Conservation (phyloP, 1,140 invertebrate species). For the Thaumatotibia leucotreta region DNA sequence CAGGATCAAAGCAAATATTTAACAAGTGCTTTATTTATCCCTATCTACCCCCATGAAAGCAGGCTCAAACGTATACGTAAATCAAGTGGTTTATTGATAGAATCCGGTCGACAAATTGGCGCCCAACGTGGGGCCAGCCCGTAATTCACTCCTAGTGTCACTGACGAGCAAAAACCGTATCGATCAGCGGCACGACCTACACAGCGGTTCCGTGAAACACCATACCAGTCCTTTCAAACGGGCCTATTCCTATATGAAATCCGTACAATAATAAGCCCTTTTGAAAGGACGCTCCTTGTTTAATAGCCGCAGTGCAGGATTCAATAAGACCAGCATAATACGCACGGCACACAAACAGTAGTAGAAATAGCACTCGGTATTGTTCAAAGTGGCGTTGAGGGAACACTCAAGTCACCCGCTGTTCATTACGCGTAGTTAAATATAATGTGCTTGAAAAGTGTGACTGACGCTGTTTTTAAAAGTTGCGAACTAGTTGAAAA, state of each 20-base stretch:
- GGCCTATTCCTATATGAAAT: too few relatives aligned
- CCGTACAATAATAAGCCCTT: too few relatives aligned
- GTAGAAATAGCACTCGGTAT: background rate
- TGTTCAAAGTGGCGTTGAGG: background rate
- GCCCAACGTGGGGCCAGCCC: background rate
- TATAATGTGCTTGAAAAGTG: background rate
- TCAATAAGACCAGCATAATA: background rate
- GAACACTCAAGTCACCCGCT: background rate
- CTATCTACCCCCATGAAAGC: background rate
- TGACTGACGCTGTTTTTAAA: too few relatives aligned
- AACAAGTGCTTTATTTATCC: background rate
- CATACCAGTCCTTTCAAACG: too few relatives aligned
- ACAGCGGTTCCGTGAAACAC: background rate
- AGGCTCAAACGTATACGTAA: background rate
- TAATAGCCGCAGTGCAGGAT: background rate
- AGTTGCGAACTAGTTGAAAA: too few relatives aligned
- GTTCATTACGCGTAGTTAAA: background rate
- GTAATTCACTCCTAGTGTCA: background rate
- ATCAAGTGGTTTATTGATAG: background rate
- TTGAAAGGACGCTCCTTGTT: too few relatives aligned
- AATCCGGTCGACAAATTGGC: background rate
- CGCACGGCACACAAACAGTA: background rate
- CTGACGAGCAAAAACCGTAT: slow-evolving; percentile 6
- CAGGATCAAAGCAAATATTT: background rate
- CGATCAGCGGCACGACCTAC: background rate